Conservation (phyloP, 2,797 vertebrate genomes). For the Sebastes diaconus region DNA sequence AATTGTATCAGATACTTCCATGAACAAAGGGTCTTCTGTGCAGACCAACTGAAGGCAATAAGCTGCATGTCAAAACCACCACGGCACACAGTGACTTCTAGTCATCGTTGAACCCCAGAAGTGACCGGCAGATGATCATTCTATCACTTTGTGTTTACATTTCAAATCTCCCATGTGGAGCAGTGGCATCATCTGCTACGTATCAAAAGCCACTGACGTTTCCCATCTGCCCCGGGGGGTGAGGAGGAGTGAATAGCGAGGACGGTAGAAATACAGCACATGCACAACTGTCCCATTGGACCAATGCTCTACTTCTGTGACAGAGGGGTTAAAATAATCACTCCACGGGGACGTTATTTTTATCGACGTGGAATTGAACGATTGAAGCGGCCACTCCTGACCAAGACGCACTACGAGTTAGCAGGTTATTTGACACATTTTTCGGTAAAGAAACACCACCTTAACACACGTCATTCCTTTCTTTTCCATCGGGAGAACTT, state of each 20-base stretch:
- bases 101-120: not conserved
- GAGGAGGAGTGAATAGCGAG: not conserved
- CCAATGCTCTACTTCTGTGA: constrained; percentile 41
- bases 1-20: not conserved
- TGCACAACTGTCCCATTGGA: constrained; percentile 24
- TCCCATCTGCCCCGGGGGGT: constrained; percentile 37
- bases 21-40: too few species aligned
- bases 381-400: constrained; percentile 3
- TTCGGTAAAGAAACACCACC: not conserved
- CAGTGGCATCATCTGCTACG: constrained; percentile 52
- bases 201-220: constrained; percentile 30
- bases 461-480: not conserved
- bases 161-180: constrained; percentile 22
- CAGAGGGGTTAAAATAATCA: constrained; percentile 31
- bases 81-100: not conserved
- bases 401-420: not conserved
- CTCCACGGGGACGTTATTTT: constrained; percentile 27
- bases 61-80: not conserved
- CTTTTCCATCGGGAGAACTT: not conserved
- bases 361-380: constrained; percentile 37
- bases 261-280: not conserved
- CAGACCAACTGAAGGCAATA: not conserved
- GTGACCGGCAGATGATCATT: constrained; percentile 31
- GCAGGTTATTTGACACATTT: constrained; percentile 22
- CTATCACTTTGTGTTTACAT: constrained; percentile 30